Base-by-base conservation (phyloP, 2,113 vertebrate genomes). In the Nothocercus julius region DNA sequence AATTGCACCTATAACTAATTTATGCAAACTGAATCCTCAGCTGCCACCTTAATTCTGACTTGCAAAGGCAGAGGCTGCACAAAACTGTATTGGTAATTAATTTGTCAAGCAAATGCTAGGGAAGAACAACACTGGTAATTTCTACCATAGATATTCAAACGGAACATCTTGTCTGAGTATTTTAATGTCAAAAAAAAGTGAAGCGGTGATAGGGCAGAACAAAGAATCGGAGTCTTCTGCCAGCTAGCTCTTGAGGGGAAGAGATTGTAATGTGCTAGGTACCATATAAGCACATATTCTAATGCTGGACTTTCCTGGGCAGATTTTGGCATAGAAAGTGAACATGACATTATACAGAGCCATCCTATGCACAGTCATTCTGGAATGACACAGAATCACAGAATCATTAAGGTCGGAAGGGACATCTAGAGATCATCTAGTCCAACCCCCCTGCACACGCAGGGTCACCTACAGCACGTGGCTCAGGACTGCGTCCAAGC, bases 91-190 rank as follows among this genome's bases (percentile, higher is more conserved):
- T 76, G 78, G 78, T 74, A 96, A 96, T 96, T 96, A 96, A 89
- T 93, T 94, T 89, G 92, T 96, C 94, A 95, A 80, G 84, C 27
- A 93, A 94, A 92, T 94, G 44, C 63, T 94, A 70, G 92, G 70
- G 82, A 62, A 91, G 84, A 91, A 73, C 78, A 95, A 80, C 84
- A 91, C 67, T 87, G 53, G 89, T 82, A 96, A 96, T 95, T 96
- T 95, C 87, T 49, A 82, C 84, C 63, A 89, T 63, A 91, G 92
- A 91, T 92, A 92, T 85, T 95, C 84, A 95, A 97, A 95, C 85
- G 81, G 93, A 97, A 66, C 89, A 80, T 85, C 63, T 87, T 11
- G 53, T 72, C 89, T 85, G 63, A 70, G 63, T 80, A 95, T 87
- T 91, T 89, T 92, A 51, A 58, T 44, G 58, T 67, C 70, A 95